These are phyloP conservation scores for Loxodonta africana DNA, from an alignment of 2,113 vertebrate species.

Conservation along the genomic window DNA sequence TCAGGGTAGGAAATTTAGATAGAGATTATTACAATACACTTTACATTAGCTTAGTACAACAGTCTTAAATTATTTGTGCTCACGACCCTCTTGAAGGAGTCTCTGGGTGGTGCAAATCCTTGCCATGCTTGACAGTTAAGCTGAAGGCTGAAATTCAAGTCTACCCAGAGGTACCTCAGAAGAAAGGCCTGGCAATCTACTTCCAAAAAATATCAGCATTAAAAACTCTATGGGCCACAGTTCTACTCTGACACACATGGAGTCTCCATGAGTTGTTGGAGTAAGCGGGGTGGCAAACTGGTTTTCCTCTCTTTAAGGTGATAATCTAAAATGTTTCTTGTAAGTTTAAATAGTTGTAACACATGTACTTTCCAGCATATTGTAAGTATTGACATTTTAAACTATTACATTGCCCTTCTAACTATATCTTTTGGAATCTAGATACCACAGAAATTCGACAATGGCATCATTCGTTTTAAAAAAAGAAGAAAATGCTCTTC, in stretches of 20 bases:
- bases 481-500: constrained; percentile 58
- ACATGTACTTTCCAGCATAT: background rate
- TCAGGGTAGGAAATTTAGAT: constrained; percentile 7
- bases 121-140: background rate
- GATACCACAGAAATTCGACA: constrained; percentile 43
- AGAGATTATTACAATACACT: background rate
- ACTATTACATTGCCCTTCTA: constrained; percentile 49
- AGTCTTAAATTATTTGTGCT: background rate
- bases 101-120: background rate
- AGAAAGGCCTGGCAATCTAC: background rate
- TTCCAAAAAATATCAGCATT: background rate
- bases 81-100: background rate
- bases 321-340: constrained; percentile 30
- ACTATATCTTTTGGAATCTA: constrained; percentile 36
- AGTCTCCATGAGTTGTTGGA: background rate
- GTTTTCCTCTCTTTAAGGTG: background rate
- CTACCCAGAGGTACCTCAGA: background rate
- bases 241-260: background rate
- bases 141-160: background rate
- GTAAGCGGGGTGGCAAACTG: background rate
- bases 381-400: constrained; percentile 57
- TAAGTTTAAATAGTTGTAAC: constrained; percentile 60
- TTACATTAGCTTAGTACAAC: background rate
- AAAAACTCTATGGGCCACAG: background rate
- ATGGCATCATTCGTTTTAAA: constrained; percentile 61